phyloP scores from a whole-genome alignment of 1,140 invertebrate genomes.

The Wasmannia auropunctata region DNA sequence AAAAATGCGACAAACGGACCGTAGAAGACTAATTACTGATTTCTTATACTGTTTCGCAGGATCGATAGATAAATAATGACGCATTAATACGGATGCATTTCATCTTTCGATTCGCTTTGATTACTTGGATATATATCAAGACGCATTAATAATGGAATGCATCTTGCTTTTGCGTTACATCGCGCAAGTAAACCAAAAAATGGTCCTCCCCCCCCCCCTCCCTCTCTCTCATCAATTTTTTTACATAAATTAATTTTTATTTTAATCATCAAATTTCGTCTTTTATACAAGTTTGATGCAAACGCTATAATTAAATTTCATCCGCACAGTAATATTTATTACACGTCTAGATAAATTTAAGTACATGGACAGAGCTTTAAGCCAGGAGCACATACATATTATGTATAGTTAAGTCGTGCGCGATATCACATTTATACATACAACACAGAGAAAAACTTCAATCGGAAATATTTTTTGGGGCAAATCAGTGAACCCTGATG shows the following conservation, averaged over 20 bases:
- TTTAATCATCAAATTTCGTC: background rate
- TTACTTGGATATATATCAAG: background rate
- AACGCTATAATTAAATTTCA: background rate
- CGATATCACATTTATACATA: too few relatives aligned
- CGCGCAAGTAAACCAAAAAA: background rate
- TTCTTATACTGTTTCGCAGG: background rate
- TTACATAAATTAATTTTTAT: background rate
- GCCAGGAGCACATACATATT: too few relatives aligned
- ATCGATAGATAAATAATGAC: background rate
- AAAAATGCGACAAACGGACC: background rate
- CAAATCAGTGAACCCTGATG: background rate
- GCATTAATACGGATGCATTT: background rate
- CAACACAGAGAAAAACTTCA: too few relatives aligned
- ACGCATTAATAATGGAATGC: background rate
- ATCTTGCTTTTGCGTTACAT: background rate
- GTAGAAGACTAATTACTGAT: background rate
- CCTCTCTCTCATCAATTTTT: background rate
- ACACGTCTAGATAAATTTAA: background rate
- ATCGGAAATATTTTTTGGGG: background rate
- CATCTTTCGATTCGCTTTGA: constrained; percentile 1
- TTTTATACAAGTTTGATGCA: background rate
- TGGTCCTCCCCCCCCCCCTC: too few relatives aligned
- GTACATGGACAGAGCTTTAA: background rate
- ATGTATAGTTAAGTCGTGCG: too few relatives aligned
- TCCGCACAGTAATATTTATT: background rate